These are phyloP conservation scores for Carassius gibelio DNA, from an alignment of 2,113 vertebrate genomes.

Conservation along the genomic window DNA sequence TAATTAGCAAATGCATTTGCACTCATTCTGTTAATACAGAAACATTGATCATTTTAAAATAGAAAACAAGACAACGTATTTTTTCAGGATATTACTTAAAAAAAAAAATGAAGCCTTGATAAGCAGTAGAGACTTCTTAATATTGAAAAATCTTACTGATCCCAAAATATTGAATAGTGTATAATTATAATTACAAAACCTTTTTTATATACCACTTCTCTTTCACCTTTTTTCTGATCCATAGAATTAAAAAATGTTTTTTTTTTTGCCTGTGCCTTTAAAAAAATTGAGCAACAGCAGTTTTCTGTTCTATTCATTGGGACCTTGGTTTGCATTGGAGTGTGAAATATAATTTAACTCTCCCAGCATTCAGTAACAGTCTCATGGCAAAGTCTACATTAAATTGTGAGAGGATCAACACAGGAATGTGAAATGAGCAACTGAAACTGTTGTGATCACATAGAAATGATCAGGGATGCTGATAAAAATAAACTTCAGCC, in stretches of 20 bases:
- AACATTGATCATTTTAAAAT: too few species aligned
- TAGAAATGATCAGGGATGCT: background rate
- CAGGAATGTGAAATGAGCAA: background rate
- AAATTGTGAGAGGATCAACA: background rate
- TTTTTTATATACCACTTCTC: too few species aligned
- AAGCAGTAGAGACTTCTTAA: background rate
- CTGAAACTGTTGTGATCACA: background rate
- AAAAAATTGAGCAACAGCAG: background rate
- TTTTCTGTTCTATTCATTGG: background rate
- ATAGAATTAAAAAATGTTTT: too few species aligned
- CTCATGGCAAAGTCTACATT: background rate
- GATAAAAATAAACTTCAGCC: slow-evolving; percentile 8
- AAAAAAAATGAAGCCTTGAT: background rate
- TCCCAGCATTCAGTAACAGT: background rate
- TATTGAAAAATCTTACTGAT: too few species aligned
- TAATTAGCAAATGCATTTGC: too few species aligned
- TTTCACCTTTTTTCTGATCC: too few species aligned
- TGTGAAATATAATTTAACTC: background rate
- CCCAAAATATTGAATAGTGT: too few species aligned
- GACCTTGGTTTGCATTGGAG: background rate
- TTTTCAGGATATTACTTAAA: too few species aligned
- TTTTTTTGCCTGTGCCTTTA: background rate
- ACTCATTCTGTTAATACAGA: too few species aligned
- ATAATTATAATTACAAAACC: too few species aligned
- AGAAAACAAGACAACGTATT: too few species aligned